Evolutionary conservation across 2,888 invertebrate genomes (phyloP), one percentile per base, ranked within the genome.

Genomic region (Cylindroiulus punctatus): DNA sequence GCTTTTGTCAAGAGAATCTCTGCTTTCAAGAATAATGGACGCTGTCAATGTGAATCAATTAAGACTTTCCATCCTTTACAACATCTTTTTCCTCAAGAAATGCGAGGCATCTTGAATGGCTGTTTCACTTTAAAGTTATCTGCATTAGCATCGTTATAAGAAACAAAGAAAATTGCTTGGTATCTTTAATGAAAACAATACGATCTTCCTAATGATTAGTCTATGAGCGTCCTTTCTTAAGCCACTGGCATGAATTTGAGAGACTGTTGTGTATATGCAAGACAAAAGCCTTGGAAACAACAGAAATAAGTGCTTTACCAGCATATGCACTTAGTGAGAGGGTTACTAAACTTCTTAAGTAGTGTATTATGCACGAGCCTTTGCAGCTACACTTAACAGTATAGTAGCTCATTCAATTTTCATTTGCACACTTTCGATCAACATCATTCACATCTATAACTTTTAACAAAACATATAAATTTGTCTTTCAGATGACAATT

Each of bases 31-130:
- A 65, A 65, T 65, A 65, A 65, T 65, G 26, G 65, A 26, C 5
- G 5, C 65, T 65, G 65, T 22, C 65, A 65, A 26, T 65, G 65
- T 26, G 65, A 65, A 65, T 65, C 65, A 65, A 65, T 65, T 65
- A 65, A 65, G 65, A 26, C 7, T 65, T 65, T 65, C 19, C 22
- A 22, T 26, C 22, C 65, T 65, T 65, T 12, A 26, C 7, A 26
- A 26, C 65, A 65, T 65, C 26, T 22, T 65, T 65, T 26, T 47
- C 47, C 44, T 14, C 44, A 0, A 22, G 26, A 26, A 65, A 26
- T 65, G 65, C 26, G 65, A 65, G 65, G 4, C 26, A 19, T 65
- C 19, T 22, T 65, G 22, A 65, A 65, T 19, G 22, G 36, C 8
- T 26, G 26, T 65, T 65, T 26, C 8, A 7, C 65, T 22, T 65